Base-by-base conservation (phyloP, 2,888 invertebrate species). In the Pseudococcus jackbeardsleyi region DNA sequence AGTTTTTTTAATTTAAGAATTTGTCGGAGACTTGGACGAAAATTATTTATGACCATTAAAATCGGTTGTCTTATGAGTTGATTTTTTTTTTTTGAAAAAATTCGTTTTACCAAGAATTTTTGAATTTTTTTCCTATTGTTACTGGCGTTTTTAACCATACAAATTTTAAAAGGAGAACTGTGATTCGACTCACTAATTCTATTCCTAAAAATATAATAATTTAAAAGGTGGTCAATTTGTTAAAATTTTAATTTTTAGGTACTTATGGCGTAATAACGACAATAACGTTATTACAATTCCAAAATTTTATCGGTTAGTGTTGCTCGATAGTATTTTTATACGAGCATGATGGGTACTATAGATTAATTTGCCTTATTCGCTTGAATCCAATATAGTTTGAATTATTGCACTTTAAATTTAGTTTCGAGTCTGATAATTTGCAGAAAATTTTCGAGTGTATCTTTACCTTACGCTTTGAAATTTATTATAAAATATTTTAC, bases 391-490 rank as follows among this genome's bases (percentile, higher is more conserved):
- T 72, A 33, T 72, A 26, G 33, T 72, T 72, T 72, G 72, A 72
- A 72, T 33, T 33, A 33, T 64, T 33, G 72, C 72, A 72, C 72
- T 72, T 33, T 72, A 72, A 72, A 72, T 72, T 72, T 72, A 72
- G 33, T 72, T 72, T 33, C 33, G 72, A 46, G 46, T 46, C 79
- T 17, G 39, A 82, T 46, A 19, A 42, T 54, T 82, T 46, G 46
- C 46, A 15, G 22, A 9, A 82, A 46, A 46, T 46, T 82, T 82
- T 42, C 39, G 11, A 46, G 19, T 82, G 42, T 82, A 46, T 46
- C 33, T 82, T 82, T 82, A 82, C 46, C 79, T 82, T n/a, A 64
- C 79, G 46, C 79, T 82, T 42, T 46, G 72, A 82, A 82, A 42
- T 19, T 82, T 82, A 82, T 46, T 82, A 46, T 82, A 19, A 46